Percentiles rank a stretch among this genome's conserved stretches.
phyloP scores from a whole-genome alignment of 1,140 invertebrate species.

The Dendrolimus kikuchii region DNA sequence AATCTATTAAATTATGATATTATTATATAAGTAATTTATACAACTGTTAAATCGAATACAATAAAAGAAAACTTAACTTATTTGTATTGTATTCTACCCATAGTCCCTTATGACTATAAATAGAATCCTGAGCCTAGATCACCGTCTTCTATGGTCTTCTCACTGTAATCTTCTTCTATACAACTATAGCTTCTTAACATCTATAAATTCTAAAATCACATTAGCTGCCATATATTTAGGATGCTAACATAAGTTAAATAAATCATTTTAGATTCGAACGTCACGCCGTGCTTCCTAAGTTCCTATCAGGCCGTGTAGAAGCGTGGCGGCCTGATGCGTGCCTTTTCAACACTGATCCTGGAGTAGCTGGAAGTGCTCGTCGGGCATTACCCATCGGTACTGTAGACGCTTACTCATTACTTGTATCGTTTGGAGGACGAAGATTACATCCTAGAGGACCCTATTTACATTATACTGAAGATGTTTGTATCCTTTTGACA shows the following conservation, averaged over 20 bases:
- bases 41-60: no score
- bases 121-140: no score
- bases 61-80: no score
- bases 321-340: constrained; percentile 87
- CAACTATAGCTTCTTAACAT: no score
- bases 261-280: constrained; percentile 79
- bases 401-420: constrained; percentile 87
- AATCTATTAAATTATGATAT: background rate
- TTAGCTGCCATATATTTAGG: background rate
- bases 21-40: background rate
- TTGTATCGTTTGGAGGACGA: constrained; percentile 92
- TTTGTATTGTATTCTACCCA: no score
- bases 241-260: background rate
- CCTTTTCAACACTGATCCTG: constrained; percentile 89
- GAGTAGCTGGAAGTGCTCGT: constrained; percentile 87
- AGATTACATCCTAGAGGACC: constrained; percentile 75
- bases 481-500: constrained; percentile 88
- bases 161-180: no score
- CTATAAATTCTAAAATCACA: no score
- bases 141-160: no score
- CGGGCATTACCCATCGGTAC: constrained; percentile 78
- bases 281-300: constrained; percentile 91
- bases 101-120: no score
- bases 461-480: constrained; percentile 89
- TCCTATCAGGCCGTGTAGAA: constrained; percentile 85